Evolutionary conservation across 2,113 vertebrate species (phyloP), one percentile per base, ranked within the genome.

Genomic region (Spermophilus dauricus): DNA sequence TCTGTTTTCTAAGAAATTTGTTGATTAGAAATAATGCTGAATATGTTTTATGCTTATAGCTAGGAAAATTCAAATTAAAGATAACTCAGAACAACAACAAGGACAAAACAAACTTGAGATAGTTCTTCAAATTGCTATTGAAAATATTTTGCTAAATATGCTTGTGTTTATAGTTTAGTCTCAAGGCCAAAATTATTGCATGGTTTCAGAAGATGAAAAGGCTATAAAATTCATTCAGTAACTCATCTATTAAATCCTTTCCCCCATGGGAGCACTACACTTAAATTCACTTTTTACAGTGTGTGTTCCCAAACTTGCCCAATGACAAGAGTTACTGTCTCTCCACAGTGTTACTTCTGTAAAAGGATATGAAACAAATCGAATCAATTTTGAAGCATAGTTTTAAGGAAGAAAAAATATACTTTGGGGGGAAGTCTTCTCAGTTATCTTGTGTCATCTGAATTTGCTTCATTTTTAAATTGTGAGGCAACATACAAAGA

Each of bases 331-430:
- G 18, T 63, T 53, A 78, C 26, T 77, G 5, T 45, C 24, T 75
- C 34, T 78, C 17, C 6, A 34, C 26, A 61, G 10, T 32, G 37
- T 32, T 70, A 2, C 12, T 69, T 82, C 32, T 89, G 2, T 77
- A 93, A 96, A 93, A 86, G 28, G 16, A 73, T 69, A 34, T 94
- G 18, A 70, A 73, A 77, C 9, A 86, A 93, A 96, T 91, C 42
- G 4, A 63, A 95, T 91, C 5, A 63, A 70, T 16, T 3, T 4
- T 77, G 26, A 86, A 86, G 93, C 14, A 61, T 20, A 24, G 2
- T 85, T 72, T 88, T 70, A 22, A 3, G 26, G 53, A n/a, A 77
- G 65, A 39, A 16, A 95, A 78, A 78, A 2, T 28, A 96, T 16
- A 69, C 32, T n/a, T 5, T 63, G 56, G 8, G 61, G 24, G 61